Evolutionary conservation across 2,888 invertebrate genomes (phyloP).

Genomic region (Drosophila cracens): DNA sequence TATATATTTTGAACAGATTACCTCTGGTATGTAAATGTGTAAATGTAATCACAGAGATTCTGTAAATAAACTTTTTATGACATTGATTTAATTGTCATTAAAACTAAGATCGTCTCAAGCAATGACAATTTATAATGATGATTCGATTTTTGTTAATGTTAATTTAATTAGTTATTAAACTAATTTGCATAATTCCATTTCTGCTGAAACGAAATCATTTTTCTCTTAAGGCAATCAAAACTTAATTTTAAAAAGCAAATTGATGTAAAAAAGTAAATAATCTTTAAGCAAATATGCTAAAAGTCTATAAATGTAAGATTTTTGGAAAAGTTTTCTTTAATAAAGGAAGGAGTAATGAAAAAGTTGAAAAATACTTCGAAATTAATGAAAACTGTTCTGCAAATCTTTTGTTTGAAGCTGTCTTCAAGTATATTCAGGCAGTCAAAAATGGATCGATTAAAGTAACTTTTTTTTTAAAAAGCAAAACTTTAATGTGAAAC

Average conservation of each 20-base stretch:
- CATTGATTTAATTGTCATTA: not conserved
- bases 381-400: not conserved
- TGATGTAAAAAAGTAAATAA: not conserved
- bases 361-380: not conserved
- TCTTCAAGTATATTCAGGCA: not conserved
- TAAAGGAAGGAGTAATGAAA: too few species aligned
- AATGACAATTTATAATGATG: too few species aligned
- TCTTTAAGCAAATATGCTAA: not conserved
- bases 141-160: too few species aligned
- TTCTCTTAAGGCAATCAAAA: not conserved
- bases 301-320: rapidly evolving
- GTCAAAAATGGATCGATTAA: not conserved
- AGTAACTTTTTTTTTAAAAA: rapidly evolving
- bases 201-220: not conserved
- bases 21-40: not conserved
- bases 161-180: too few species aligned
- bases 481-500: not conserved
- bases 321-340: not conserved
- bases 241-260: not conserved
- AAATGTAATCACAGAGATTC: not conserved
- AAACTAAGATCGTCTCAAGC: not conserved
- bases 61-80: not conserved
- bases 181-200: not conserved
- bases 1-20: not conserved
- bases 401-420: too few species aligned